Percentiles rank a stretch among this genome's conserved stretches.
phyloP scores from a whole-genome alignment of 1,140 invertebrate genomes.

The Caerostris extrusa region DNA sequence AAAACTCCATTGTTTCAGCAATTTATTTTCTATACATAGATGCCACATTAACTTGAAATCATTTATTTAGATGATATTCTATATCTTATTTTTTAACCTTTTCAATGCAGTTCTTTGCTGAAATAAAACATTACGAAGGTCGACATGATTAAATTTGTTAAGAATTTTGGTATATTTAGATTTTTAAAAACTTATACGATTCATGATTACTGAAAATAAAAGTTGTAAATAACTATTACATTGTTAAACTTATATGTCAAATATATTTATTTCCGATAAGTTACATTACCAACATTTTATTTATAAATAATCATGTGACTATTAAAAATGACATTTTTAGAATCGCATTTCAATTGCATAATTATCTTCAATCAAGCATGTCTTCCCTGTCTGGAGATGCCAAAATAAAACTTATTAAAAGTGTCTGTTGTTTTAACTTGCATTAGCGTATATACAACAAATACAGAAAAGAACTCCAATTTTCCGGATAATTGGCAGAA shows the following conservation, averaged over 20 bases:
- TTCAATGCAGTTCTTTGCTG: too few species aligned
- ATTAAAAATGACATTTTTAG: neutral
- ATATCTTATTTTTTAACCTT: too few species aligned
- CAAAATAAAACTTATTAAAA: neutral
- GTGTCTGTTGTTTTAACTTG: neutral
- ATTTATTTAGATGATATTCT: too few species aligned
- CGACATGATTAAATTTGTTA: neutral
- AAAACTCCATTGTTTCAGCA: neutral
- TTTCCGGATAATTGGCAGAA: too few species aligned
- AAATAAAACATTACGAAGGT: neutral
- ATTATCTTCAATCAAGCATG: neutral
- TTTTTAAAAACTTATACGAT: neutral
- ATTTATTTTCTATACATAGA: too few species aligned
- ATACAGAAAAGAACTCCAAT: too few species aligned
- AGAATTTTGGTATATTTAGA: neutral
- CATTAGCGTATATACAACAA: too few species aligned
- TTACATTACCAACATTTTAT: neutral
- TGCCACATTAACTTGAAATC: too few species aligned
- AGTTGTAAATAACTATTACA: neutral
- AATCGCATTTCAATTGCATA: neutral
- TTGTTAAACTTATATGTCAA: neutral
- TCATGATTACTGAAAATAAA: neutral
- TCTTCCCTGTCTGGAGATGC: neutral
- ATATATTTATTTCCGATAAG: neutral
- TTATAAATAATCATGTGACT: neutral